Evolutionary conservation across 2,888 invertebrate genomes (phyloP).

Genomic region (Neoitamus cyanurus): DNA sequence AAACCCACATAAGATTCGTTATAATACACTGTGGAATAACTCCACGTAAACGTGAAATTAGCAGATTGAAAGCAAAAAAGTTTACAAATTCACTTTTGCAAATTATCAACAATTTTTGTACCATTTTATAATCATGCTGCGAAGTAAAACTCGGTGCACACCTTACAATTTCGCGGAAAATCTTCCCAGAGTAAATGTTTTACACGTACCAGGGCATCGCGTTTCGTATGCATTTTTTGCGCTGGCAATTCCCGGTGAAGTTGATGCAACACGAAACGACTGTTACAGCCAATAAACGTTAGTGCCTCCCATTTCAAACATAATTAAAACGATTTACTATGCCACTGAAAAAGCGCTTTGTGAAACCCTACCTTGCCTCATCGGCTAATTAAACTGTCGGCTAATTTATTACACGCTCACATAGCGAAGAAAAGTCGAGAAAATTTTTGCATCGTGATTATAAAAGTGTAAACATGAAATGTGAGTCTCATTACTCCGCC

Average conservation of each 20-base stretch:
- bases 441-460: slow-evolving; percentile 23
- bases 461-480: slow-evolving; percentile 38
- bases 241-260: not conserved
- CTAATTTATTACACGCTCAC: slow-evolving; percentile 35
- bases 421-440: slow-evolving; percentile 9
- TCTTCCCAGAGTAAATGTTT: not conserved
- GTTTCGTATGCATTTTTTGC: not conserved
- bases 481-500: slow-evolving; percentile 30
- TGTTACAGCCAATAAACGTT: slow-evolving; percentile 29
- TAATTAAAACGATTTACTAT: slow-evolving; percentile 38
- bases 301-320: slow-evolving; percentile 37
- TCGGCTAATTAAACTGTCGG: slow-evolving; percentile 31
- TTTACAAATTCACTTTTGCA: not conserved
- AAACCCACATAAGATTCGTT: too few species aligned
- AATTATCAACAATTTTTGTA: not conserved
- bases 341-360: slow-evolving; percentile 26
- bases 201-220: not conserved
- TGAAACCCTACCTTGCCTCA: slow-evolving; percentile 16
- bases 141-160: not conserved
- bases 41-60: not conserved
- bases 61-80: not conserved
- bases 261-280: slow-evolving; percentile 9
- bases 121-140: not conserved
- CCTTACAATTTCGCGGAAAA: not conserved
- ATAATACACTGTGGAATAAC: too few species aligned